Conservation (phyloP, 2,797 vertebrate genomes). For the Podargus strigoides region DNA sequence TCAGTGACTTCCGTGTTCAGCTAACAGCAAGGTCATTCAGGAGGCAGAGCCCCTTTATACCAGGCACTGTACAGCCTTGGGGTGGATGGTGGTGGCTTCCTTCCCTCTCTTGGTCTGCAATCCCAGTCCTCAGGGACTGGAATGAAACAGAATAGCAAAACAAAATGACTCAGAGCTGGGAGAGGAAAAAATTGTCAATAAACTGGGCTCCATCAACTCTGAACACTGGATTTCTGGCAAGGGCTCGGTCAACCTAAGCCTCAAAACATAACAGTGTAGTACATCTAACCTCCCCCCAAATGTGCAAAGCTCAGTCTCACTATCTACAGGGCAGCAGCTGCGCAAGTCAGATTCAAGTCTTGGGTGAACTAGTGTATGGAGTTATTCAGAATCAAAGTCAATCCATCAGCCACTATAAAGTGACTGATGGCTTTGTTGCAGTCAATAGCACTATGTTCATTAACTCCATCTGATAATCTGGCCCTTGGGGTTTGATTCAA, state of each 20-base stretch:
- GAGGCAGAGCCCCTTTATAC: neutral
- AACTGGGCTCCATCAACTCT: neutral
- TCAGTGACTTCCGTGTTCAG: neutral
- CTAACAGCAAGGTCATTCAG: neutral
- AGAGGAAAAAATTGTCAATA: neutral
- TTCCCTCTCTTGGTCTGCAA: neutral
- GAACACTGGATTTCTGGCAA: neutral
- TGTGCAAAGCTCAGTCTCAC: neutral
- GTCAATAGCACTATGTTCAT: neutral
- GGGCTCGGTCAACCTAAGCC: neutral
- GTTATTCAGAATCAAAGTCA: neutral
- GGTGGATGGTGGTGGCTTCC: neutral
- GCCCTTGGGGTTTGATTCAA: neutral
- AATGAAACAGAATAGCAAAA: neutral
- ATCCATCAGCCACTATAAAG: neutral
- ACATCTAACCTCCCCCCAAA: neutral
- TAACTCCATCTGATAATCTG: slow-evolving; percentile 6
- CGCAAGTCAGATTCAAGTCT: neutral
- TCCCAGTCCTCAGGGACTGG: neutral
- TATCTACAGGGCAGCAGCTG: neutral
- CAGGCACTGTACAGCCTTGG: neutral
- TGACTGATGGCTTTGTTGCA: neutral
- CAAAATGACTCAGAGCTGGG: neutral
- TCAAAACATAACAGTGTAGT: neutral
- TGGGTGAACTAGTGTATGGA: neutral